Conservation (phyloP, 2,797 vertebrate species). For the Liasis olivaceus region DNA sequence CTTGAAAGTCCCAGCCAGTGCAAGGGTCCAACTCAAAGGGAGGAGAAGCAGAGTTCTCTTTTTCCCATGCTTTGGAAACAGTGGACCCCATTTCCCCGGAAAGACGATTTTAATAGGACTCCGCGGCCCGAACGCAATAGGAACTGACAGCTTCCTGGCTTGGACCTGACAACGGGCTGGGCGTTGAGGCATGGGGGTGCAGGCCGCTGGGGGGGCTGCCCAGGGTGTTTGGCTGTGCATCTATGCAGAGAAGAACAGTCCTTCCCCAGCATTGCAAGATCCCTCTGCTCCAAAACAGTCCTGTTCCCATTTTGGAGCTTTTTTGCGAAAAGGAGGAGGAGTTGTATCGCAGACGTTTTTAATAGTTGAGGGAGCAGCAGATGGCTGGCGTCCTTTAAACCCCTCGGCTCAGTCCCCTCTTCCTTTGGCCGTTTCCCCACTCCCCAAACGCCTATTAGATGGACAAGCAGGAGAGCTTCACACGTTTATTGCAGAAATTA, state of each 20-base stretch:
- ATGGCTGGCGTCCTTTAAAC: neutral
- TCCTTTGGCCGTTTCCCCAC: neutral
- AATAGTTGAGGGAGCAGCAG: neutral
- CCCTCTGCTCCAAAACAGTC: slow-evolving; percentile 30
- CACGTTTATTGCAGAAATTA: neutral
- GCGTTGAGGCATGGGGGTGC: slow-evolving; percentile 77
- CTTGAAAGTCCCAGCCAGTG: slow-evolving; percentile 89
- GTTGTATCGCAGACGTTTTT: slow-evolving; percentile 3
- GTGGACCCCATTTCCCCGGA: slow-evolving; percentile 88
- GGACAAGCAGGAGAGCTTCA: no score
- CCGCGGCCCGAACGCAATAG: slow-evolving; percentile 89
- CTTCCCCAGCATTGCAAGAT: slow-evolving; percentile 63
- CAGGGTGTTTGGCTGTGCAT: slow-evolving; percentile 67
- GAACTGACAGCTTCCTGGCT: slow-evolving; percentile 98
- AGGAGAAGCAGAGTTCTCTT: slow-evolving; percentile 83
- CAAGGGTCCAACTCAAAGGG: slow-evolving; percentile 94
- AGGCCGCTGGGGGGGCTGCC: slow-evolving; percentile 75
- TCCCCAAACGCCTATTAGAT: neutral
- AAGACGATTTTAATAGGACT: slow-evolving; percentile 87
- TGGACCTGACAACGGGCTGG: slow-evolving; percentile 92
- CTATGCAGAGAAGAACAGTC: slow-evolving; percentile 64
- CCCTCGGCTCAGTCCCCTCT: neutral
- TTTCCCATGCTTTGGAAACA: slow-evolving; percentile 97
- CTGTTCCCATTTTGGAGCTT: neutral
- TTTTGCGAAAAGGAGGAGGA: neutral